phyloP scores from a whole-genome alignment of 2,113 vertebrate genomes.

The Lycaon pictus region DNA sequence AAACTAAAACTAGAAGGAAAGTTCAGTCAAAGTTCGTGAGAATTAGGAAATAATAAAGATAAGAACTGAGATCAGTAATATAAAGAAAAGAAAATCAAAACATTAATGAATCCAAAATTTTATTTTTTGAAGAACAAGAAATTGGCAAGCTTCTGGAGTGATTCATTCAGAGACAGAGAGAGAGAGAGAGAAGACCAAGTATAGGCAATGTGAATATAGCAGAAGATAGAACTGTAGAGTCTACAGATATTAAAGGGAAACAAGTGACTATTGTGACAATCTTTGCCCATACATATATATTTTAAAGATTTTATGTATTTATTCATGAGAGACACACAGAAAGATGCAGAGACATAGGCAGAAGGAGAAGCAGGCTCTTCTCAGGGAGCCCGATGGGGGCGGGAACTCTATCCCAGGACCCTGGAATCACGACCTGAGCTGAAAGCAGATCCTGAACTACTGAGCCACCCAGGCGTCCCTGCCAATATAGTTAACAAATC shows the following conservation, averaged over 20 bases:
- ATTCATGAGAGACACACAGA: too few relatives aligned
- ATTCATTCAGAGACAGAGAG: neutral
- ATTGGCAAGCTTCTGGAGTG: neutral
- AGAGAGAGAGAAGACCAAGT: neutral
- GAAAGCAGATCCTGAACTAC: too few relatives aligned
- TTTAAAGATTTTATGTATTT: too few relatives aligned
- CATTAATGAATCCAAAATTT: neutral
- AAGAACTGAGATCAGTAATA: neutral
- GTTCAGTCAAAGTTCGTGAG: neutral
- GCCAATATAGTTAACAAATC: too few relatives aligned
- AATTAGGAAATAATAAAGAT: neutral
- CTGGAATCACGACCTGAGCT: too few relatives aligned
- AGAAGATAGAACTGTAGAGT: neutral
- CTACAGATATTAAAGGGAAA: neutral
- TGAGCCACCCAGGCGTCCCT: too few relatives aligned
- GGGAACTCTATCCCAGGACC: too few relatives aligned
- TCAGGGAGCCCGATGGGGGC: too few relatives aligned
- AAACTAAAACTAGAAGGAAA: neutral
- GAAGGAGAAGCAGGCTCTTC: too few relatives aligned
- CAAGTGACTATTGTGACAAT: rapidly evolving
- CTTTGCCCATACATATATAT: neutral
- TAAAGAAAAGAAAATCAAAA: neutral
- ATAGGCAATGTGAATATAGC: rapidly evolving
- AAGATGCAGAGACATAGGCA: too few relatives aligned
- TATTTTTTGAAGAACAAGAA: neutral